Evolutionary conservation across 2,113 vertebrate genomes (phyloP).

Genomic region (Odobenus rosmarus): DNA sequence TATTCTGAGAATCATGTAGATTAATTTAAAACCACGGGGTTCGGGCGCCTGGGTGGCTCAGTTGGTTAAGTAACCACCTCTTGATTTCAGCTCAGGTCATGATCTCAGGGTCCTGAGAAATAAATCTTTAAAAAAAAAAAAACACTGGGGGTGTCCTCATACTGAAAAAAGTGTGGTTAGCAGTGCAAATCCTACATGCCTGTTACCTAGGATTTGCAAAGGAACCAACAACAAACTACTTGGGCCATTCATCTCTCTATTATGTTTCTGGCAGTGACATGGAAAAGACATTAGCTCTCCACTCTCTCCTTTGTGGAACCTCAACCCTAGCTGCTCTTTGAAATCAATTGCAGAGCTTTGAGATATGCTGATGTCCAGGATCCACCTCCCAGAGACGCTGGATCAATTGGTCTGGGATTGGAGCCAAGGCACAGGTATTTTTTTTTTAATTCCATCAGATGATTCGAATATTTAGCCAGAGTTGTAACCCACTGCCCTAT

Average conservation of each 20-base stretch:
- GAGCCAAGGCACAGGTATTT: background rate
- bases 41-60: background rate
- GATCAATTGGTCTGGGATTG: background rate
- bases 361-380: background rate
- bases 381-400: background rate
- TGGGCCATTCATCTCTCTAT: background rate
- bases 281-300: background rate
- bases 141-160: background rate
- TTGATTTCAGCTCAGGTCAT: background rate
- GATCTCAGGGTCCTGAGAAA: background rate
- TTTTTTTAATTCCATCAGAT: background rate
- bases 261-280: background rate
- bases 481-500: background rate
- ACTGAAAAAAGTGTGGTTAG: background rate
- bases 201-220: conserved; percentile 1
- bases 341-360: background rate
- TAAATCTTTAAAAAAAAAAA: background rate
- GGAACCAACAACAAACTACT: background rate
- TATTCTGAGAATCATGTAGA: background rate
- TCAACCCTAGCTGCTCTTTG: background rate
- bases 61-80: background rate
- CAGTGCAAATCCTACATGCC: background rate
- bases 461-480: background rate
- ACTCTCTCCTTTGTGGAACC: background rate
- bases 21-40: background rate